Conservation (phyloP, 2,113 vertebrate genomes). For the Paralichthys olivaceus region DNA sequence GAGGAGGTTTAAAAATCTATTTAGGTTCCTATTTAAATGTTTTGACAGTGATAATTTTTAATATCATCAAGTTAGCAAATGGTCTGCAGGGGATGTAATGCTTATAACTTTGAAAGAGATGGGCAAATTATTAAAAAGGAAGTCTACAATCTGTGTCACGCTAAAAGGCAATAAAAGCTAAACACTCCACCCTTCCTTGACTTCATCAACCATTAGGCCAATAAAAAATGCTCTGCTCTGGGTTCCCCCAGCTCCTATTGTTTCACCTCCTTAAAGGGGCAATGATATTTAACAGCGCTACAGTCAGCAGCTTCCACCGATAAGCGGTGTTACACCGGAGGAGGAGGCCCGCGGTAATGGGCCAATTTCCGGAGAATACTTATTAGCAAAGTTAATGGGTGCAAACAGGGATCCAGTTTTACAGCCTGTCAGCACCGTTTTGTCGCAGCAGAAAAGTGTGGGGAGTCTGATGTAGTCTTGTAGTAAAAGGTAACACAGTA, state of each 20-base stretch:
- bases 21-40: slow-evolving; percentile 66
- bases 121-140: slow-evolving; percentile 8
- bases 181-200: slow-evolving; percentile 33
- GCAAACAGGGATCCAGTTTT: slow-evolving; percentile 65
- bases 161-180: slow-evolving; percentile 34
- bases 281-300: slow-evolving; percentile 56
- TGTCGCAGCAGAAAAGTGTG: slow-evolving; percentile 34
- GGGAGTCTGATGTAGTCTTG: slow-evolving; percentile 29
- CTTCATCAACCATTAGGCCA: slow-evolving; percentile 51
- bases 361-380: slow-evolving; percentile 67
- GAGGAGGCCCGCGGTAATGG: slow-evolving; percentile 60
- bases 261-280: slow-evolving; percentile 53
- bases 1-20: slow-evolving; percentile 38
- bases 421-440: slow-evolving; percentile 55
- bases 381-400: slow-evolving; percentile 71
- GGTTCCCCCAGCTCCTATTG: slow-evolving; percentile 42
- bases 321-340: slow-evolving; percentile 64
- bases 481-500: slow-evolving; percentile 32
- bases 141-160: background rate
- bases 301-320: slow-evolving; percentile 63
- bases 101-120: slow-evolving; percentile 7
- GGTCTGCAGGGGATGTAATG: slow-evolving; percentile 3
- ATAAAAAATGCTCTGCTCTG: slow-evolving; percentile 34
- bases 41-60: slow-evolving; percentile 41
- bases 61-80: slow-evolving; percentile 37